A percentile compares a stretch with the other conserved stretches of the same genome.
Conservation (phyloP, 2,888 invertebrate genomes). For the Artemia sp. region DNA sequence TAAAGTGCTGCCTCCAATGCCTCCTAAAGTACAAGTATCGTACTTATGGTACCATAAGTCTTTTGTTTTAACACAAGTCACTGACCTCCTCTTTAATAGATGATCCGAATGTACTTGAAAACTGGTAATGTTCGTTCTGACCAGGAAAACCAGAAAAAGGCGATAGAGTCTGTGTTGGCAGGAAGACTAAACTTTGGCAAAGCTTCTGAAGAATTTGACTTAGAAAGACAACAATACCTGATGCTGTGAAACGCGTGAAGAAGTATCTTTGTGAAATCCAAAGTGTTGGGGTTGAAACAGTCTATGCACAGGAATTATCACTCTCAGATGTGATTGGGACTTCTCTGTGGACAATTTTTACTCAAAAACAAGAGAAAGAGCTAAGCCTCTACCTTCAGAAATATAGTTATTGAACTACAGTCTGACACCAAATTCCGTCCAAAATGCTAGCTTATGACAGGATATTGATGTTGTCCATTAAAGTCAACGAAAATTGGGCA, state of each 20-base stretch:
- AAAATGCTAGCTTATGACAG: slow-evolving; percentile 12
- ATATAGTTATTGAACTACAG: slow-evolving; percentile 17
- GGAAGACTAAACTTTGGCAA: slow-evolving; percentile 5
- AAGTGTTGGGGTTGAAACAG: background rate
- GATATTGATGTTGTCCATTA: background rate
- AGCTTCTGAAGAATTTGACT: slow-evolving; percentile 14
- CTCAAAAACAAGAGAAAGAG: slow-evolving; percentile 15
- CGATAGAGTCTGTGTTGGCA: background rate
- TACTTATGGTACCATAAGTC: no score
- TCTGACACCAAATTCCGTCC: slow-evolving; percentile 1
- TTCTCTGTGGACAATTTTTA: background rate
- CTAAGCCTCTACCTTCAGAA: slow-evolving; percentile 18
- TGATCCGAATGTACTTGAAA: no score
- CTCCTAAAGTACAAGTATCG: no score
- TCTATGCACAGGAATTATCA: background rate
- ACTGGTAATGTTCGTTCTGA: no score
- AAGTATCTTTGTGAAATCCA: background rate
- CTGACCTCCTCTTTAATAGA: no score
- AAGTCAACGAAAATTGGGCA: background rate
- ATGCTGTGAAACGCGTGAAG: background rate
- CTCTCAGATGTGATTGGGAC: slow-evolving; percentile 1
- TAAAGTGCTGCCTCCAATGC: no score
- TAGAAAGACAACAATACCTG: background rate
- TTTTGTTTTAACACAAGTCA: no score
- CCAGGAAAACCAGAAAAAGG: background rate